Conservation (phyloP, 2,888 invertebrate species). For the Petrolisthes manimaculis region DNA sequence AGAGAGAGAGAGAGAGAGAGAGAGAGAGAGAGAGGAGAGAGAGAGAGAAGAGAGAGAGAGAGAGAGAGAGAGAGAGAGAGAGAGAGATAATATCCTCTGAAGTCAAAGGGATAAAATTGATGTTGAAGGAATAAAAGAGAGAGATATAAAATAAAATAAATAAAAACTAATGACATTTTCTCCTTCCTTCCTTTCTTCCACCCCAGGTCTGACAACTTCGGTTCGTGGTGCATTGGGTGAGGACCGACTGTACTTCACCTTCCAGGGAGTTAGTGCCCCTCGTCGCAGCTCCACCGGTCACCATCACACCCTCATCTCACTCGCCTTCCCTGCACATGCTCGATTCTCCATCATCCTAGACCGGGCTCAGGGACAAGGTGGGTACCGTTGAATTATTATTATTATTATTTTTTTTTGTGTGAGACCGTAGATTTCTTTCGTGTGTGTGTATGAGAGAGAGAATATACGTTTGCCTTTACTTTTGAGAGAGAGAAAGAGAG, state of each 20-base stretch:
- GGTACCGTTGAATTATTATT: neutral
- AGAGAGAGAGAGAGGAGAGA: too few species aligned
- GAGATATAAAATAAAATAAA: too few species aligned
- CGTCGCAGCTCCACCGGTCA: neutral
- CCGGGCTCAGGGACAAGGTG: constrained; percentile 17
- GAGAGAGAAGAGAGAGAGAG: too few species aligned
- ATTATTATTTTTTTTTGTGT: neutral
- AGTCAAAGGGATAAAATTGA: too few species aligned
- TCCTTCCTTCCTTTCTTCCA: constrained; percentile 8
- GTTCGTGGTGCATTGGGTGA: constrained; percentile 1
- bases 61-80: too few species aligned
- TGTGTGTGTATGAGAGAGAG: too few species aligned
- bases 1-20: too few species aligned
- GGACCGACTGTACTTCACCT: constrained; percentile 18
- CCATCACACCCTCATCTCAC: constrained; percentile 24
- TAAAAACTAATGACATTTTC: neutral
- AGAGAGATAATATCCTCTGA: too few species aligned
- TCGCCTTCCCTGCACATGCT: constrained; percentile 33
- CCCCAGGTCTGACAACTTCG: constrained; percentile 24
- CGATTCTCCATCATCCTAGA: constrained; percentile 28
- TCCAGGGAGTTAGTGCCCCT: neutral
- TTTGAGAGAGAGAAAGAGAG: too few species aligned
- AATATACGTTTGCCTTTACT: too few species aligned
- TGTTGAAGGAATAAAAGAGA: too few species aligned
- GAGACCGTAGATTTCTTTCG: too few species aligned